These are phyloP conservation scores for Syrrhaptes paradoxus DNA, from an alignment of 2,113 vertebrate genomes.

Conservation along the genomic window DNA sequence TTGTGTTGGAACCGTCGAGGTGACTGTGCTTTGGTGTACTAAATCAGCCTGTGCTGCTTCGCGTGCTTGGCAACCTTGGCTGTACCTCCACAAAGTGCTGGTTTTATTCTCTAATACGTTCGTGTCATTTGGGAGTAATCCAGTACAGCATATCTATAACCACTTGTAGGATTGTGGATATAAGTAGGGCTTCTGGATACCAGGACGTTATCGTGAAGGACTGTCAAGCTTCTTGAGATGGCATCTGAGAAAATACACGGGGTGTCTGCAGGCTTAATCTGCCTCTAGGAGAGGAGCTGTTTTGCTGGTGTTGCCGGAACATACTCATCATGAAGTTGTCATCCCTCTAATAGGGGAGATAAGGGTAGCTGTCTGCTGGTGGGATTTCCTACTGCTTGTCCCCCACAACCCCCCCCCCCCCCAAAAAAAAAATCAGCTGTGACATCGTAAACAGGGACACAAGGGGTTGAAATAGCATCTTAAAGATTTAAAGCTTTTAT, in stretches of 20 bases:
- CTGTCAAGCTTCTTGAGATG: background rate
- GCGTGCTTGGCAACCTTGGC: background rate
- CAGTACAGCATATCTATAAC: background rate
- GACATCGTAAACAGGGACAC: background rate
- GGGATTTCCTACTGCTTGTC: background rate
- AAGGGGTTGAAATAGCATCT: background rate
- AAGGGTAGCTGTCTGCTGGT: background rate
- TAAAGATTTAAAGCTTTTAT: background rate
- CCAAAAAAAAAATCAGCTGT: background rate
- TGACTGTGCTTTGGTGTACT: background rate
- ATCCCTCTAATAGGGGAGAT: background rate
- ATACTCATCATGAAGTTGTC: accelerated
- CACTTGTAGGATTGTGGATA: background rate
- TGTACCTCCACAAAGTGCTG: background rate
- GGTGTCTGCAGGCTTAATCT: background rate
- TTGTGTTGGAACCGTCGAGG: background rate
- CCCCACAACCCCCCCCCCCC: background rate
- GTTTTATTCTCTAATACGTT: background rate
- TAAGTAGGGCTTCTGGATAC: background rate
- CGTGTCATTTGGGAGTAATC: background rate
- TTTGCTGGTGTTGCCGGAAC: background rate
- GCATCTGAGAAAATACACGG: background rate
- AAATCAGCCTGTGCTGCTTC: background rate
- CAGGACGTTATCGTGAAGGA: background rate
- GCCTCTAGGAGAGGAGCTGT: background rate